A percentile compares a stretch with the other conserved stretches of the same genome.
Evolutionary conservation across 2,888 invertebrate species (phyloP).

Genomic region (Drosophila pseudotakahashii): DNA sequence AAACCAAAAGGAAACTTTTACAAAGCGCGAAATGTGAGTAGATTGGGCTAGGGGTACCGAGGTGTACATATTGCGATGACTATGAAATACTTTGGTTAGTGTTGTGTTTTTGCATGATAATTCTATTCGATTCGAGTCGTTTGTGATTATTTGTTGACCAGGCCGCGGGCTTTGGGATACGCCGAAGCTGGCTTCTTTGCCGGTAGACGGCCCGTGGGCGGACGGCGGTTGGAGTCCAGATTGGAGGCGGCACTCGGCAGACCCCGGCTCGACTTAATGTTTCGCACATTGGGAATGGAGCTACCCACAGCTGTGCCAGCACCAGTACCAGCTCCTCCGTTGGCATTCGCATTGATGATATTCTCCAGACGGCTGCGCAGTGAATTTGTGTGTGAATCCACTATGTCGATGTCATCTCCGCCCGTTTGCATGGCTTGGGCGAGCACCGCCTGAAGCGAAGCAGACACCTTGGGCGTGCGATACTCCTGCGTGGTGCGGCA

Average conservation of each 20-base stretch:
- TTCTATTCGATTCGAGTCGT: constrained; percentile 29
- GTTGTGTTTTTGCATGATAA: constrained; percentile 31
- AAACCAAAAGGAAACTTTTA: constrained; percentile 58
- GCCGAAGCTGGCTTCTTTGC: constrained; percentile 84
- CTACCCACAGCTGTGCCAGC: constrained; percentile 34
- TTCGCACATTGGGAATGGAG: constrained; percentile 63
- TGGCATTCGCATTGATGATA: constrained; percentile 83
- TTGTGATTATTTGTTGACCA: constrained; percentile 82
- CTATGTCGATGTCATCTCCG: constrained; percentile 84
- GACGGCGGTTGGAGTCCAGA: constrained; percentile 81
- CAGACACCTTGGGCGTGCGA: constrained; percentile 84
- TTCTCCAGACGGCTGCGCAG: constrained; percentile 84
- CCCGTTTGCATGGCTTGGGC: constrained; percentile 84
- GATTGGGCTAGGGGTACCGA: constrained; percentile 66
- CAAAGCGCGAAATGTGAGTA: constrained; percentile 65
- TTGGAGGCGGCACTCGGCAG: constrained; percentile 74
- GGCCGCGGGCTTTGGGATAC: constrained; percentile 84
- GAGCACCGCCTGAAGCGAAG: constrained; percentile 84
- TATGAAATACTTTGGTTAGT: constrained; percentile 73
- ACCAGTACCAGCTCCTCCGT: constrained; percentile 49
- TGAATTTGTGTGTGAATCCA: constrained; percentile 81
- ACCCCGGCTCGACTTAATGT: constrained; percentile 75
- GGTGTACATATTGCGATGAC: constrained; percentile 51
- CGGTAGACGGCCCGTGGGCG: constrained; percentile 77
- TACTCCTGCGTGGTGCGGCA: constrained; percentile 84